These are phyloP conservation scores for Pammene aurita DNA, from an alignment of 2,888 invertebrate species.

Conservation along the genomic window DNA sequence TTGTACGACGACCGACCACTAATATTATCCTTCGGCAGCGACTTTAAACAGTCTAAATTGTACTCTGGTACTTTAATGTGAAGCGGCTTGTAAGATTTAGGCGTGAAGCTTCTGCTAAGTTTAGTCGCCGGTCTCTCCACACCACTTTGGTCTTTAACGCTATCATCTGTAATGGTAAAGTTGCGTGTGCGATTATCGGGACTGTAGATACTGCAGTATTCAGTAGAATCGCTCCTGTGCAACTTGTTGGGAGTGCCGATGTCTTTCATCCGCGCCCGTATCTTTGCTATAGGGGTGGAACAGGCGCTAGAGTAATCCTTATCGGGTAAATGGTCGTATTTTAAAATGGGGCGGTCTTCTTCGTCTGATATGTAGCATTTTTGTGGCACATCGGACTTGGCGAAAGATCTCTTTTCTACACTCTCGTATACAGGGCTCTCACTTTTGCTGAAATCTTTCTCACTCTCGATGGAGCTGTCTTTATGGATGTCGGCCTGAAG, in stretches of 20 bases:
- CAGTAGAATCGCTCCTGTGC: slow-evolving; percentile 77
- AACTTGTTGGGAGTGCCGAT: slow-evolving; percentile 66
- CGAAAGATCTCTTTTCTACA: slow-evolving; percentile 54
- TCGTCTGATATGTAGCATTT: slow-evolving; percentile 64
- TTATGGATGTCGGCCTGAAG: slow-evolving; percentile 65
- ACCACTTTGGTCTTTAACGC: slow-evolving; percentile 55
- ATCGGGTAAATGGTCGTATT: slow-evolving; percentile 60
- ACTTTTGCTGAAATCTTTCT: slow-evolving; percentile 62
- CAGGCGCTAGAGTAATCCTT: slow-evolving; percentile 70
- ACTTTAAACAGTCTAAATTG: slow-evolving; percentile 70
- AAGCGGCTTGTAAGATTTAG: slow-evolving; percentile 75
- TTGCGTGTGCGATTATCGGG: slow-evolving; percentile 63
- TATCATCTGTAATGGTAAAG: slow-evolving; percentile 57
- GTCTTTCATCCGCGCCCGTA: slow-evolving; percentile 66
- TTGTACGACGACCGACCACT: slow-evolving; percentile 68
- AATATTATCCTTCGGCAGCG: slow-evolving; percentile 62
- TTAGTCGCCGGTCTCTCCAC: slow-evolving; percentile 61
- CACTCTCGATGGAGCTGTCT: slow-evolving; percentile 63
- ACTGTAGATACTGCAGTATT: slow-evolving; percentile 77
- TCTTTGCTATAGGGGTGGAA: slow-evolving; percentile 72
- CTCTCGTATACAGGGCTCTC: slow-evolving; percentile 68
- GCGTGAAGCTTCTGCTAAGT: slow-evolving; percentile 75
- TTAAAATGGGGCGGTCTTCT: slow-evolving; percentile 51
- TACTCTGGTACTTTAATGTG: slow-evolving; percentile 77
- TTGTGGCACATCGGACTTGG: slow-evolving; percentile 53